Conservation (phyloP, 2,888 invertebrate species). For the Drosophila hamatofila region DNA sequence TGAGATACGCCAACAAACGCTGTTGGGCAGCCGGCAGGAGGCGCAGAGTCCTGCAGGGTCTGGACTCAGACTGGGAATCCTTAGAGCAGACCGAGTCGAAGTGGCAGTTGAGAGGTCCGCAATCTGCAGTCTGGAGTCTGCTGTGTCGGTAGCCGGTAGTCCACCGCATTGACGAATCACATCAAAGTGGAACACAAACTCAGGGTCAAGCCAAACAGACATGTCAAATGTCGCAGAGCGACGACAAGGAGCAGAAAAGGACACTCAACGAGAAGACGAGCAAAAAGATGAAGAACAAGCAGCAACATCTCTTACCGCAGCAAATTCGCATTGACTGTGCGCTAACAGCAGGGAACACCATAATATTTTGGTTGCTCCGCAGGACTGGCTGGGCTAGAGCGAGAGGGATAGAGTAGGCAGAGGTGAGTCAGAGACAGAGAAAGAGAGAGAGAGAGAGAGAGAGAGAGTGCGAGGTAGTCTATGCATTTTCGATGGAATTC, state of each 20-base stretch:
- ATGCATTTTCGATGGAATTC: constrained; percentile 67
- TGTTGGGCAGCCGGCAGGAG: constrained; percentile 64
- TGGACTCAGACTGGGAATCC: constrained; percentile 2
- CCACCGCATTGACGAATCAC: constrained; percentile 83
- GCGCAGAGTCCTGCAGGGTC: constrained; percentile 7
- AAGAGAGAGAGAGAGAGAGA: constrained; percentile 5
- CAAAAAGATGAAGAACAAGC: constrained; percentile 46
- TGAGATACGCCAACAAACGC: constrained; percentile 80
- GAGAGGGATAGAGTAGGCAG: neutral
- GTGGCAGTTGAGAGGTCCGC: neutral
- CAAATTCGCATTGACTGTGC: constrained; percentile 79
- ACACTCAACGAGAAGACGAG: constrained; percentile 7
- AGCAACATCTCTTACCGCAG: constrained; percentile 79
- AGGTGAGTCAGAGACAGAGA: neutral
- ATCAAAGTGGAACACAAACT: constrained; percentile 81
- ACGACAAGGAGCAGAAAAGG: constrained; percentile 57
- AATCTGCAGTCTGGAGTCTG: constrained; percentile 5
- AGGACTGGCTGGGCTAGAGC: constrained; percentile 34
- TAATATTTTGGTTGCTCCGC: constrained; percentile 83
- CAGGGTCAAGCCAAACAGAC: constrained; percentile 71
- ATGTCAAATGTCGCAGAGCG: constrained; percentile 69
- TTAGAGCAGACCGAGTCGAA: neutral
- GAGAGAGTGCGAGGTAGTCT: constrained; percentile 6
- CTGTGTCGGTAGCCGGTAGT: constrained; percentile 70
- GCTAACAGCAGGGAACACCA: constrained; percentile 80